A percentile compares a stretch with the other conserved stretches of the same genome.
These are phyloP conservation scores for Linnaemya vulpina DNA, from an alignment of 2,888 invertebrate genomes.

Conservation along the genomic window DNA sequence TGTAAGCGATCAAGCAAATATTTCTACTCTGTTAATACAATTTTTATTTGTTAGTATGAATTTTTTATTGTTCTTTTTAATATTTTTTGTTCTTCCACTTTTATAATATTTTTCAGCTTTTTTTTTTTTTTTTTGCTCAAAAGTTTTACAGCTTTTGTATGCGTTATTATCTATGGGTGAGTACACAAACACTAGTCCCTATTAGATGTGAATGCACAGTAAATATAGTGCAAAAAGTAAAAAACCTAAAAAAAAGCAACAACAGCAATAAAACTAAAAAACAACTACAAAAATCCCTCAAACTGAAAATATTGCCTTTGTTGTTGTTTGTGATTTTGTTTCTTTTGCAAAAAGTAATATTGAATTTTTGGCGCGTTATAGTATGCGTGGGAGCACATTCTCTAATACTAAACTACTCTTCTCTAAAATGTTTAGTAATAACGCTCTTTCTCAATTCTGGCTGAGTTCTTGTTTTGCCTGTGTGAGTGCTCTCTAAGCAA, in stretches of 20 bases:
- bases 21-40: constrained; percentile 33
- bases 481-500: constrained; percentile 56
- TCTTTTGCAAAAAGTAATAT: constrained; percentile 44
- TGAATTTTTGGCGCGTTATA: constrained; percentile 63
- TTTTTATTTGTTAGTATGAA: constrained; percentile 35
- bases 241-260: constrained; percentile 24
- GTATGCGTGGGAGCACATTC: constrained; percentile 73
- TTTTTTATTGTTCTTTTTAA: constrained; percentile 44
- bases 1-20: constrained; percentile 52
- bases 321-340: constrained; percentile 5
- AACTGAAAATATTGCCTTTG: constrained; percentile 20
- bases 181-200: constrained; percentile 65
- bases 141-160: constrained; percentile 60
- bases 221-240: constrained; percentile 64
- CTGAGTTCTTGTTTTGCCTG: not conserved
- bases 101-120: not conserved
- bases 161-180: constrained; percentile 68
- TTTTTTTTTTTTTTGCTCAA: constrained; percentile 15
- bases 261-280: constrained; percentile 35
- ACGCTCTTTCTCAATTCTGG: constrained; percentile 37
- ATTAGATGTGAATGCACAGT: constrained; percentile 64
- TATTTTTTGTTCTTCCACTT: constrained; percentile 37
- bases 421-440: constrained; percentile 54
- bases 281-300: constrained; percentile 37
- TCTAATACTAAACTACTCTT: constrained; percentile 49